Base-by-base conservation (phyloP, 2,113 vertebrate species). In the Corythornis cristatus region DNA sequence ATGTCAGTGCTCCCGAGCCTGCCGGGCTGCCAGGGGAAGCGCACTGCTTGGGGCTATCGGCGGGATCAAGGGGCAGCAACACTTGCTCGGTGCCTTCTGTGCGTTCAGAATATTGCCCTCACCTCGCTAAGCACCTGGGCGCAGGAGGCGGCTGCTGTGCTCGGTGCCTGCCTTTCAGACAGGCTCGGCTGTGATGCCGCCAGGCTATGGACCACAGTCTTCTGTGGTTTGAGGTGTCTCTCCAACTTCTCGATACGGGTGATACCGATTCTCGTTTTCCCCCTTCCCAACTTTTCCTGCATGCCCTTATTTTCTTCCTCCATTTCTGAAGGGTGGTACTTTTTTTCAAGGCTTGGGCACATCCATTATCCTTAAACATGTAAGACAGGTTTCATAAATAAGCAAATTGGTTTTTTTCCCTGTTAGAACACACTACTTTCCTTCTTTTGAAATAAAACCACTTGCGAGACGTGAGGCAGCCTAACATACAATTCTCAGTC, bases 91-190 rank as follows among this genome's bases (percentile, higher is more conserved):
- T 6, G 50, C 12, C 20, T 29, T 6, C 28, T 4, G 22, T 3
- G 23, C 20, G 4, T 7, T 17, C 3, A 50, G 45, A 40, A 16
- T 11, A 37, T 5, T 42, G 60, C 54, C 42, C 42, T 19, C 29
- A 1, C 7, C 40, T 11, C 42, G 1, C 0, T 2, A 1, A 12
- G 48, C 26, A 2, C 21, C 68, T 2, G 42, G 19, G 3, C 5
- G 50, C 70, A 3, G 35, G 56, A 3, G 31, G 11, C 5, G 9
- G 58, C 51, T 5, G 21, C 8, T 5, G 29, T 3, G 5, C 35
- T 43, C 6, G 20, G 7, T 25, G 60, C 6, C 13, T 10, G 4
- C 15, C 19, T 22, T 26, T 7, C 37, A 37, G 2, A 1, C 15
- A 5, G 3, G 20, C 51, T 11, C 4, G 16, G 6, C 19, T 6